Evolutionary conservation across 2,797 vertebrate species (phyloP), one percentile per base, ranked within the genome.

Genomic region (Muscicapa comitata): DNA sequence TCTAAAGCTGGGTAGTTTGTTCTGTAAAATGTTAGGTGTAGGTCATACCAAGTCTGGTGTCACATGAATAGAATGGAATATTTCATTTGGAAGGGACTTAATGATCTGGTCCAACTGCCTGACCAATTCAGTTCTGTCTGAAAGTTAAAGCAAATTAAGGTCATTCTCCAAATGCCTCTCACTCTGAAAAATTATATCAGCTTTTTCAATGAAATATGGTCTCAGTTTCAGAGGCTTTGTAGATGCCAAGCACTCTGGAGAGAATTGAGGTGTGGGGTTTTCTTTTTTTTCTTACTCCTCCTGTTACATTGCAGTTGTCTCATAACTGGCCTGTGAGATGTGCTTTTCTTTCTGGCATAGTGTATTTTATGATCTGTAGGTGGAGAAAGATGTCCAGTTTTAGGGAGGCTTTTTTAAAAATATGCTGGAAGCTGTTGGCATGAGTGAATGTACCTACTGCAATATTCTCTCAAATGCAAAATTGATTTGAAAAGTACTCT

Each of bases 21-120:
- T 18, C 17, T 65, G 25, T 87, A 50, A 45, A 58, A 25, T 51
- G 10, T 21, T 61, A 13, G 58, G 10, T 28, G 23, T 35, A 45
- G 71, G 11, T 82, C 9, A 2, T 20, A 31, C 26, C 43, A 48
- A 45, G 17, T 70, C 25, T 45, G 28, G 9, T 70, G 31, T 90
- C 71, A 21, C 2, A 0, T 0, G 0, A 29, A 33, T 53, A n/a
- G 16, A 59, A 37, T 15, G 26, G 54, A 71, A 14, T 33, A 25
- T 59, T 92, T 75, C 38, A 24, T 7, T 54, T 86, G 55, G n/a
- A 54, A 54, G 14, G 29, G 26, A 25, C 21, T 51, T 70, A n/a
- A 10, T 82, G 5, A 17, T 70, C n/a, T 76, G 18, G 24, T 65
- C 17, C 17, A n/a, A 4, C 42, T 88, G 51, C 16, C 20, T 76